Percentiles rank a stretch among this genome's conserved stretches.
phyloP scores from a whole-genome alignment of 1,140 invertebrate species.

The Bicyclus anynana region DNA sequence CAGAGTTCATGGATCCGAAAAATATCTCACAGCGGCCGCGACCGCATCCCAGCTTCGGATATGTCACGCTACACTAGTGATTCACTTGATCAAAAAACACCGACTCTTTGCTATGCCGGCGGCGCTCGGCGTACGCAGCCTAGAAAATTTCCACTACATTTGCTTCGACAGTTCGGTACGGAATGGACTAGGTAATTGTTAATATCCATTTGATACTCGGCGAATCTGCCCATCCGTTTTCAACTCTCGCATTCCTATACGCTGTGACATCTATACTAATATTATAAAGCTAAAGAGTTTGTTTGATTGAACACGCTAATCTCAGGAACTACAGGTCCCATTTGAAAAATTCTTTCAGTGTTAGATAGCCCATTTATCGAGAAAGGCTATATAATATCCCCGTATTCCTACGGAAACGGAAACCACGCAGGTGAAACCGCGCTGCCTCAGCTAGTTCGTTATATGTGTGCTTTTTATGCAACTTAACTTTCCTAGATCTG shows the following conservation, averaged over 20 bases:
- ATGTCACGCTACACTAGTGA: slow-evolving; percentile 68
- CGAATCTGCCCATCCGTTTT: not conserved
- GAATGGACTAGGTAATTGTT: slow-evolving; percentile 25
- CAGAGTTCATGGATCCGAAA: slow-evolving; percentile 53
- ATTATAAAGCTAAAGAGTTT: no score
- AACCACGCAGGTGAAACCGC: no score
- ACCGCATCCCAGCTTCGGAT: slow-evolving; percentile 41
- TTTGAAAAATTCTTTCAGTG: no score
- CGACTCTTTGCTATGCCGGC: slow-evolving; percentile 54
- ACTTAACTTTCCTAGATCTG: no score
- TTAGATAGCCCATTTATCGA: no score
- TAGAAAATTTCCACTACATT: slow-evolving; percentile 62
- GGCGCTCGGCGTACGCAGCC: slow-evolving; percentile 41
- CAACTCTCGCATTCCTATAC: not conserved
- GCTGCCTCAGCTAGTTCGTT: no score
- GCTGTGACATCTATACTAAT: no score
- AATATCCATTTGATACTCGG: slow-evolving; percentile 16
- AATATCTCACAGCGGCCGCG: slow-evolving; percentile 45
- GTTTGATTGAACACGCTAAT: no score
- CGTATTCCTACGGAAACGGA: no score
- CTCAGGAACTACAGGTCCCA: no score
- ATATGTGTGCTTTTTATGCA: no score
- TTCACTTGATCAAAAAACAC: slow-evolving; percentile 51
- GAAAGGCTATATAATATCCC: no score
- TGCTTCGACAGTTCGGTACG: slow-evolving; percentile 41